Base-by-base conservation (phyloP, 2,888 invertebrate genomes). In the Pyrochroa serraticornis region DNA sequence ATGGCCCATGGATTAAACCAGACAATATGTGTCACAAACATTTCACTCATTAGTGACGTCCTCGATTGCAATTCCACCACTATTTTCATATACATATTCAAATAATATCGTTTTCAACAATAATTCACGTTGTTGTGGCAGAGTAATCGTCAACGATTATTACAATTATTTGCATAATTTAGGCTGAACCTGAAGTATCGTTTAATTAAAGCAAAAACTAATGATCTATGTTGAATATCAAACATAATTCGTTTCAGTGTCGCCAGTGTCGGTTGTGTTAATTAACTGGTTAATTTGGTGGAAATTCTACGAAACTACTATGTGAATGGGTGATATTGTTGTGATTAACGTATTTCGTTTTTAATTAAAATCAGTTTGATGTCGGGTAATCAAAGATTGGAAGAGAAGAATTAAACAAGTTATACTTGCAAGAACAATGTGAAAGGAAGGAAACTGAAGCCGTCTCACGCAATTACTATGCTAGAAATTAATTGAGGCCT, bases 1-100 rank as follows among this genome's bases (percentile, higher is more conserved):
- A 49, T 38, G n/a, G 10, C 14, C 14, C 33, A 39, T 31, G 49
- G 49, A 49, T 49, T 41, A 41, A 49, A 33, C 41, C 5, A 22
- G 22, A 36, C 49, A 49, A 49, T 49, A 49, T 49, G 22, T 22
- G 49, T 39, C 49, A 49, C 8, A 2, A 31, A 41, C 49, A 49
- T 49, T 49, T 49, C 39, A 34, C 38, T 47, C 47, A 47, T 47
- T 47, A 47, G 47, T 13, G 5, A 22, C 34, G 7, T 31, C 30
- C 31, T 30, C 12, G 37, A 10, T 31, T 10, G 31, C 22, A 47
- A 47, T 47, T 37, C 31, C 1, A 5, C 22, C 3, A 5, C 22
- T 38, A 47, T 47, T 47, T 37, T 8, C 10, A 36, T 10, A 31
- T 30, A 31, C 10, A 38, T 30, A 9, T 12, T 8, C 3, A 7